Base-by-base conservation (phyloP, 2,113 vertebrate species). In the Pteropus alecto region DNA sequence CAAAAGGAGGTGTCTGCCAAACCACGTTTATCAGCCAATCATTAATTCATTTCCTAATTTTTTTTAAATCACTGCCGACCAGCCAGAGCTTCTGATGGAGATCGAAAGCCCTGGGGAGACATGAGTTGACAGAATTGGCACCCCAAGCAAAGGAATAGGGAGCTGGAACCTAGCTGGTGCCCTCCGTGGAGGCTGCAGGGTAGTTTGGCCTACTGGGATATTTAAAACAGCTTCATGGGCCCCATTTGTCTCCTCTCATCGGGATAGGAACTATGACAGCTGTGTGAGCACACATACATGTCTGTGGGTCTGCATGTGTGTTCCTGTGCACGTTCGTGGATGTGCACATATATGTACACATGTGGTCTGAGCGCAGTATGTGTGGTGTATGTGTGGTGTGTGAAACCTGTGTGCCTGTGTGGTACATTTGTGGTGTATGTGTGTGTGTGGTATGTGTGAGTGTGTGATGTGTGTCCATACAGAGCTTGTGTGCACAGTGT, bases 321-420 rank as follows among this genome's bases (percentile, higher is more conserved):
- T 46, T 24, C 24, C 30, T 11, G 41, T 92, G 78, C 82, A 24
- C 11, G 35, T 5, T 13, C 13, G 22, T 38, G 7, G 24, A 13
- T 51, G 9, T 28, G 76, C 43, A 22, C n/a, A 10, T 7, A 0
- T 11, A 1, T 35, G 48, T 67, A 9, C 16, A 6, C 0, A 2
- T 22, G 16, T 33, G 65, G 10, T 48, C 51, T 22, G 46, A 13
- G 2, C 26, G 24, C 38, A 46, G 28, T 48, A 15, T 84, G 68
- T 51, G n/a, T 35, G 30, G 48, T 43, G 14, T 60, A 3, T 60
- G 84, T n/a, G 48, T 58, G 48, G 41, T 51, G 16, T 28, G 1
- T 21, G n/a, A n/a, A 65, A n/a, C 65, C 81, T n/a, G 41, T 63
- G 79, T 83, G 79, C 60, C 60, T 63, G 2, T 35, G 21, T 7